Evolutionary conservation across 2,888 invertebrate species (phyloP).

Genomic region (Lasioglossum malachurum): DNA sequence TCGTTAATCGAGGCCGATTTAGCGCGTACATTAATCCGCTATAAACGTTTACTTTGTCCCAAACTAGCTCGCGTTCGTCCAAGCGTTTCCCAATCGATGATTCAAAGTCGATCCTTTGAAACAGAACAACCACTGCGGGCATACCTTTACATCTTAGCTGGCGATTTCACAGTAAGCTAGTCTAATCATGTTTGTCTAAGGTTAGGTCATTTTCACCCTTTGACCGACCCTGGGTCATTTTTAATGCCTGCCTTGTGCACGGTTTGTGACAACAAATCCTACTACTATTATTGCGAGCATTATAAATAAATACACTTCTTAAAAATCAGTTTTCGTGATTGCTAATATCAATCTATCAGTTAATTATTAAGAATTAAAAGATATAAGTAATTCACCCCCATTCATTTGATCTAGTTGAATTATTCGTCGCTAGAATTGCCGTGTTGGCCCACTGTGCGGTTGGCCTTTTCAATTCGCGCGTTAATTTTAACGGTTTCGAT

Average conservation of each 20-base stretch:
- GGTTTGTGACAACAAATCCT: background rate
- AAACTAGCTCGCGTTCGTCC: conserved; percentile 1
- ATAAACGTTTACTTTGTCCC: conserved; percentile 26
- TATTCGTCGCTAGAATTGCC: too few relatives aligned
- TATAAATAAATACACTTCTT: too few relatives aligned
- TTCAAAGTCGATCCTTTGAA: background rate
- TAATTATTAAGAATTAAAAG: too few relatives aligned
- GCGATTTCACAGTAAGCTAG: background rate
- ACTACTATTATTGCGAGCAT: too few relatives aligned
- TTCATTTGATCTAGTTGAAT: too few relatives aligned
- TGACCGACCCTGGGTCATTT: background rate
- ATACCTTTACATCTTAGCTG: background rate
- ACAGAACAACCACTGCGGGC: background rate
- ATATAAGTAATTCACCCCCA: too few relatives aligned
- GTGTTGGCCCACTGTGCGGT: too few relatives aligned
- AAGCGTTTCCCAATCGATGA: conserved; percentile 1
- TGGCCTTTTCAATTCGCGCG: background rate
- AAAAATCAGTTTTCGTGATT: too few relatives aligned
- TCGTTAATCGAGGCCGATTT: conserved; percentile 37
- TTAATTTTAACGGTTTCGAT: background rate
- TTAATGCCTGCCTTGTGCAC: background rate
- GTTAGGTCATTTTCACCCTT: background rate
- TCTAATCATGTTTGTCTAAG: background rate
- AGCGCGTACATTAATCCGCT: conserved; percentile 33
- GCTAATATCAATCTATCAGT: too few relatives aligned